Evolutionary conservation across 2,113 vertebrate genomes (phyloP).

Genomic region (Lagopus muta): DNA sequence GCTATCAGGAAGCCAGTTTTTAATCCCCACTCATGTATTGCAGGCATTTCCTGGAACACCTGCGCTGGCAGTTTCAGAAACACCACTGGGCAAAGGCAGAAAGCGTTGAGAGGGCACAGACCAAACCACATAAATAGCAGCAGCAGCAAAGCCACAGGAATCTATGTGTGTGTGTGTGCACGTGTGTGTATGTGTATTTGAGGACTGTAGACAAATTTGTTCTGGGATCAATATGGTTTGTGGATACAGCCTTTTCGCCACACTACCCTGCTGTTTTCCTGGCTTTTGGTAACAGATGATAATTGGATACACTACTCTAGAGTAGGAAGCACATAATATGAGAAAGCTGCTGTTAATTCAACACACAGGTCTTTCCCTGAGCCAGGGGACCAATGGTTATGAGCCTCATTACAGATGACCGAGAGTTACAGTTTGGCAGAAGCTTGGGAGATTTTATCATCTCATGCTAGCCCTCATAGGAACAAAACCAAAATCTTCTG

Average conservation of each 20-base stretch:
- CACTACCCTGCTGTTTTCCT: slow-evolving; percentile 1
- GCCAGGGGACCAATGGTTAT: neutral
- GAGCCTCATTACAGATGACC: neutral
- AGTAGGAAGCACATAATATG: slow-evolving; percentile 18
- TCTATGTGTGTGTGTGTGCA: neutral
- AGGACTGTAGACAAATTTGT: slow-evolving; percentile 62
- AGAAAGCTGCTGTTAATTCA: slow-evolving; percentile 57
- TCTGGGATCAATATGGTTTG: slow-evolving; percentile 60
- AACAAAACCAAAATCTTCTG: neutral
- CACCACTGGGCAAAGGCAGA: neutral
- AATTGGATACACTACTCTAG: slow-evolving; percentile 45
- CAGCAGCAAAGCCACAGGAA: slow-evolving; percentile 44
- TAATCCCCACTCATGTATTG: neutral
- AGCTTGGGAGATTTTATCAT: neutral
- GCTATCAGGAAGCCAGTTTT: neutral
- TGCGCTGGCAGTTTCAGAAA: neutral
- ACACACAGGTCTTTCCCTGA: slow-evolving; percentile 8
- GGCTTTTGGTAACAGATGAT: slow-evolving; percentile 51
- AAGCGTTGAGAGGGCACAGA: neutral
- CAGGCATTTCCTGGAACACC: neutral
- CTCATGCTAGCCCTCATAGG: neutral
- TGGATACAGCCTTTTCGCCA: neutral
- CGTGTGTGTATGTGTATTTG: neutral
- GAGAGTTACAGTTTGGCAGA: neutral
- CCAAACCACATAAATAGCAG: neutral